Conservation (phyloP, 1,140 invertebrate species). For the Dendroctonus ponderosae region DNA sequence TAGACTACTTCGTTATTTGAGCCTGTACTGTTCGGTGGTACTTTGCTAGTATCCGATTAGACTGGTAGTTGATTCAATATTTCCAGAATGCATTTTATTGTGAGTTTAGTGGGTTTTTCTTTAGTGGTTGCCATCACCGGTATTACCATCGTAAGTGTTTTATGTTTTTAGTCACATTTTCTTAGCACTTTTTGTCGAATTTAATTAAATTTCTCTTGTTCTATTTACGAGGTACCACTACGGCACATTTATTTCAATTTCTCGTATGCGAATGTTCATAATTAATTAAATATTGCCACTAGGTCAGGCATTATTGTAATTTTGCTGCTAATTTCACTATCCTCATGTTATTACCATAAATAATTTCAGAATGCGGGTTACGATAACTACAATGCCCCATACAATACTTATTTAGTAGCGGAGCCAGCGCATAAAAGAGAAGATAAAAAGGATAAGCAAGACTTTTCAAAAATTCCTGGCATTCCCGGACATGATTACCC, state of each 20-base stretch:
- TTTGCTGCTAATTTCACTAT: too few relatives aligned
- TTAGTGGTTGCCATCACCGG: constrained; percentile 10
- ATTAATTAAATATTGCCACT: too few relatives aligned
- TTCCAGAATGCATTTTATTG: constrained; percentile 13
- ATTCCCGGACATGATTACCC: constrained; percentile 75
- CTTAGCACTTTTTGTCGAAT: constrained; percentile 2
- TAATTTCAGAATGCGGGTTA: constrained; percentile 25
- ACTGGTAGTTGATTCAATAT: background rate
- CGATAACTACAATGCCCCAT: constrained; percentile 6
- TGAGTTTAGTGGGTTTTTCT: constrained; percentile 6
- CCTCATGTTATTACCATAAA: background rate
- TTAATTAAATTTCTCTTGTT: background rate
- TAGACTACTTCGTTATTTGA: constrained; percentile 12
- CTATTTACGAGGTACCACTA: too few relatives aligned
- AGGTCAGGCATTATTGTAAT: too few relatives aligned
- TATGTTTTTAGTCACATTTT: background rate
- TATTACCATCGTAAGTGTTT: constrained; percentile 26
- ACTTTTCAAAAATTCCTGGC: constrained; percentile 76
- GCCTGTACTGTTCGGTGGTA: constrained; percentile 17
- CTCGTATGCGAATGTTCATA: too few relatives aligned
- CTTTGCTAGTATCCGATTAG: too few relatives aligned
- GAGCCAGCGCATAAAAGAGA: constrained; percentile 34
- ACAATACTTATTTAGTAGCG: constrained; percentile 22
- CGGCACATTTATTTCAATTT: too few relatives aligned
- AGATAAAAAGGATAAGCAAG: constrained; percentile 63